Base-by-base conservation (phyloP, 2,797 vertebrate species). In the Sebastes taczanowskii region DNA sequence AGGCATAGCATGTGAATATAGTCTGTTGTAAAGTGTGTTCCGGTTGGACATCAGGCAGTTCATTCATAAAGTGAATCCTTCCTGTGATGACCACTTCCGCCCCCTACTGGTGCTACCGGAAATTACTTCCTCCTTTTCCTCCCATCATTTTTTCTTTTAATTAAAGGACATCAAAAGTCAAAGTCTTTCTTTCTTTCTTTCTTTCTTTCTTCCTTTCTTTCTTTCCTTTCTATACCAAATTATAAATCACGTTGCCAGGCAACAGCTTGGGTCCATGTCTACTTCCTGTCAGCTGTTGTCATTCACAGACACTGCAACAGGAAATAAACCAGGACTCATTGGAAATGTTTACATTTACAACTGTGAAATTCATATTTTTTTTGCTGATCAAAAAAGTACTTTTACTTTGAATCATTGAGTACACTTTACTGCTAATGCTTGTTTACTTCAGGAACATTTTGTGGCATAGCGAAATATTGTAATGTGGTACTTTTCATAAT, bases 1-100 rank as follows among this genome's bases (percentile, higher is more conserved):
- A 34, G 6, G 35, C 4, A 2, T 4, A 1, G 4, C 30, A 61
- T 53, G 7, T 42, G 46, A 69, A 34, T 11, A 55, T 18, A 58
- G 46, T 18, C 46, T 18, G 18, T 4, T 4, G 11, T 4, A 11
- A 7, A 62, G 23, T 14, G 52, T 9, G 65, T 89, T 93, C 88
- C 83, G 87, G 20, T 60, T 1, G 35, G 53, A 82, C 67, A 71
- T 56, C 60, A 8, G 27, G 35, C 74, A 1, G 74, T 20, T 74
- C 87, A 67, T 73, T 81, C 70, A 66, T 52, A 5, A 1, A 70
- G 92, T 83, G 91, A 85, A 93, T 93, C 91, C 85, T 94, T 94
- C 91, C 90, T 87, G 16, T 5, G 77, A 1, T 55, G 16, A 11
- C 5, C 59, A 65, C 62, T 14, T 0, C 64, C 27, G 84, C 88